Percentiles rank a stretch among this genome's conserved stretches.
phyloP scores from a whole-genome alignment of 2,888 invertebrate genomes.

The Stenoptilia bipunctidactyla region DNA sequence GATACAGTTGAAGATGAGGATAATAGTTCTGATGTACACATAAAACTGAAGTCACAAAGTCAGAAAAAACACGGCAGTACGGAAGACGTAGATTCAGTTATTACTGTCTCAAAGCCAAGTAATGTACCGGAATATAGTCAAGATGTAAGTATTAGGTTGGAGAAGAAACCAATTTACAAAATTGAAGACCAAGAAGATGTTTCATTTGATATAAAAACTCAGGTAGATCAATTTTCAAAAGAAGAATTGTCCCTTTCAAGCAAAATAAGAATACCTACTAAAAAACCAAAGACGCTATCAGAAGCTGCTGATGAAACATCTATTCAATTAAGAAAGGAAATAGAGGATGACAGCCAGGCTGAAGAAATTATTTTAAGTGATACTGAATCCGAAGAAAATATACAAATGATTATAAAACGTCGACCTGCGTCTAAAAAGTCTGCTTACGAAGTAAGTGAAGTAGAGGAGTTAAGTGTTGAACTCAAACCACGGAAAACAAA shows the following conservation, averaged over 20 bases:
- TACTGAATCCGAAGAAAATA: slow-evolving; percentile 71
- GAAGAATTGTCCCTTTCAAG: slow-evolving; percentile 81
- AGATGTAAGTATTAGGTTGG: slow-evolving; percentile 77
- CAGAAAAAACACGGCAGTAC: slow-evolving; percentile 34
- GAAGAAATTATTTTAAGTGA: slow-evolving; percentile 78
- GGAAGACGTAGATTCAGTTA: slow-evolving; percentile 43
- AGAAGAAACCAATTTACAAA: slow-evolving; percentile 75
- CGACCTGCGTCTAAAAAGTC: slow-evolving; percentile 53
- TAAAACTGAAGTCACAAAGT: slow-evolving; percentile 50
- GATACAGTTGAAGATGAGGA: slow-evolving; percentile 60
- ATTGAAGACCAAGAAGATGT: slow-evolving; percentile 78
- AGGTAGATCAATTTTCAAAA: slow-evolving; percentile 67
- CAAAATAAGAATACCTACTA: slow-evolving; percentile 77
- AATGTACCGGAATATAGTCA: slow-evolving; percentile 63
- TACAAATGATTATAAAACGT: slow-evolving; percentile 59
- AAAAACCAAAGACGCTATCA: slow-evolving; percentile 70
- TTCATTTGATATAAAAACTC: slow-evolving; percentile 49
- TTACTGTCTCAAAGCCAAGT: slow-evolving; percentile 40
- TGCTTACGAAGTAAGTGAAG: slow-evolving; percentile 72
- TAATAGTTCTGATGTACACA: slow-evolving; percentile 37
- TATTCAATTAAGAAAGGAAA: slow-evolving; percentile 74
- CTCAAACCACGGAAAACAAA: slow-evolving; percentile 56
- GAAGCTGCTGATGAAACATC: slow-evolving; percentile 80
- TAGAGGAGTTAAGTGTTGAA: slow-evolving; percentile 72
- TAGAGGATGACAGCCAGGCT: slow-evolving; percentile 73